Evolutionary conservation across 2,113 vertebrate species (phyloP).

Genomic region (Bos javanicus): DNA sequence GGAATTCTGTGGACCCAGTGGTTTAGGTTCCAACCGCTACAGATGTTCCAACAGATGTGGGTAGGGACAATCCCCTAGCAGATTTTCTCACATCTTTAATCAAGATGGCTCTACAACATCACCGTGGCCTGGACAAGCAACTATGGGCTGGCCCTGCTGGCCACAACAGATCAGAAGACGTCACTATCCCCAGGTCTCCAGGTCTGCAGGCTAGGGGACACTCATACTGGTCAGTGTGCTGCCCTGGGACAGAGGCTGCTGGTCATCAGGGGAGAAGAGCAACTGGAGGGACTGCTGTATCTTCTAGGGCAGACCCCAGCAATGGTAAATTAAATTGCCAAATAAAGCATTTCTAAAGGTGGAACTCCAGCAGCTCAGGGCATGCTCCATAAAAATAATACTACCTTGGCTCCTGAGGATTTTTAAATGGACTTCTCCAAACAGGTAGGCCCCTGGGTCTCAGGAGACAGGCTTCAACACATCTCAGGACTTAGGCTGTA

Average conservation of each 20-base stretch:
- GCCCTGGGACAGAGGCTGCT: neutral
- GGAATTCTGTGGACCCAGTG: neutral
- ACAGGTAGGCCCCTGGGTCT: neutral
- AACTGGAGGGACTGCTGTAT: neutral
- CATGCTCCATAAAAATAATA: neutral
- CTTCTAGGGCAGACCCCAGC: neutral
- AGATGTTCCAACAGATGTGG: neutral
- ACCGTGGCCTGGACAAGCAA: neutral
- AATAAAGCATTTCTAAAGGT: neutral
- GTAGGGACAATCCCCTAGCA: neutral
- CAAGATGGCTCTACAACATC: neutral
- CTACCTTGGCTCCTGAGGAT: neutral
- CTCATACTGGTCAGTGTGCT: neutral
- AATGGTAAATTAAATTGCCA: neutral
- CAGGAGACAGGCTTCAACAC: neutral
- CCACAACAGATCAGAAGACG: neutral
- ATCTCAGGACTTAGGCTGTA: neutral
- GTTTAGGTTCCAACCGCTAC: neutral
- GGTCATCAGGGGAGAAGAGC: neutral
- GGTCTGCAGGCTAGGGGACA: neutral
- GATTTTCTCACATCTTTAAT: neutral
- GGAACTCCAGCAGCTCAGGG: neutral
- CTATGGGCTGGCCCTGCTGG: neutral
- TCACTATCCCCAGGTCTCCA: neutral
- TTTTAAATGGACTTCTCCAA: neutral